Evolutionary conservation across 2,888 invertebrate genomes (phyloP), one percentile per base, ranked within the genome.

Genomic region (Megamerina dolium): DNA sequence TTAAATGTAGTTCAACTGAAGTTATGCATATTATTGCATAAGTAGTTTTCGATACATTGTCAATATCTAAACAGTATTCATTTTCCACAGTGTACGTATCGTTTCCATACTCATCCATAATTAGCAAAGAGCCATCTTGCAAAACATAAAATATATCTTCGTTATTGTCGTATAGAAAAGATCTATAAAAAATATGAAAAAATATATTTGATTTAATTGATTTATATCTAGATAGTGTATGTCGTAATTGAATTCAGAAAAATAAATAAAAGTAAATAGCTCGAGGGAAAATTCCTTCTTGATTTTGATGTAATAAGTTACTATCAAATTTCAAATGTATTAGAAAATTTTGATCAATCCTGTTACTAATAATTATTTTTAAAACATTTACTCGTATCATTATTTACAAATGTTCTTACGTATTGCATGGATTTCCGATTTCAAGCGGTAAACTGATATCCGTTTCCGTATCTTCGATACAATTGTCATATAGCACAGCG

Each of bases 361-460:
- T 9, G 13, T 5, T 16, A 26, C 3, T 16, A 26, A 41, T 20
- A 29, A 35, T 16, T 10, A 4, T 29, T 29, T 14, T 29, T 29
- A 14, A 29, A 29, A 5, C 29, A 29, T 5, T 13, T 29, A 29
- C n/a, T n/a, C n/a, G n/a, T n/a, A n/a, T n/a, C n/a, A n/a, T n/a
- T n/a, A n/a, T 17, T 17, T 5, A 32, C 2, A 32, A 13, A 16
- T 5, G 37, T 17, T 43, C 61, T 53, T 57, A 70, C 70, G 60
- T 60, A 52, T 69, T 68, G 32, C 71, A 71, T 3, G 68, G 66
- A 58, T 69, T 69, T 5, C 66, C 69, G 35, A 67, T 62, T 45
- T 63, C 62, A 26, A 61, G 51, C 2, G 57, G 52, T 21, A 71
- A 46, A 9, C 44, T 41, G 1, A 68, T 53, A 3, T 37, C 30